A percentile compares a stretch with the other conserved stretches of the same genome.
phyloP scores from a whole-genome alignment of 30 jellyfish, hydroid and myxozoan genomes.

The Cassiopea andromeda region DNA sequence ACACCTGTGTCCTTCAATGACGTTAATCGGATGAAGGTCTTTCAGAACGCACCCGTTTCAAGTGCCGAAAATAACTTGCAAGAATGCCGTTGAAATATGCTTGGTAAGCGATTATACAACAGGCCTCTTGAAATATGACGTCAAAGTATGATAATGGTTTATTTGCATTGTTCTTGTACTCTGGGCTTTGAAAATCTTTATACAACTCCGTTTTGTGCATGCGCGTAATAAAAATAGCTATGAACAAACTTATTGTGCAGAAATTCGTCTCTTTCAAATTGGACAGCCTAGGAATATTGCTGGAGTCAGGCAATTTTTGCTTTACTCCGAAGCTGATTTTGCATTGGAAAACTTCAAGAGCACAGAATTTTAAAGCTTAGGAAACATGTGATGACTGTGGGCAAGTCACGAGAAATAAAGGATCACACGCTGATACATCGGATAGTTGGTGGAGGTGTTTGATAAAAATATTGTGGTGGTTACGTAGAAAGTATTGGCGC shows the following conservation, averaged over 20 bases:
- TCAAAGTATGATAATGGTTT: background rate
- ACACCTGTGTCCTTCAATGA: too few species aligned
- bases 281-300: too few species aligned
- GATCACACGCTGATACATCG: background rate
- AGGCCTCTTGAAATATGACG: background rate
- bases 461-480: background rate
- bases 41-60: too few species aligned
- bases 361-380: background rate
- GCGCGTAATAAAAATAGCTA: background rate
- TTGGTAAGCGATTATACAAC: background rate
- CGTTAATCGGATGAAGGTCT: background rate
- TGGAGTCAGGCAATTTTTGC: too few species aligned
- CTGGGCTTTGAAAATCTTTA: background rate
- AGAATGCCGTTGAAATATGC: too few species aligned
- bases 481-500: background rate
- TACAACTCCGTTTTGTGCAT: background rate
- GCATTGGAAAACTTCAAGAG: too few species aligned
- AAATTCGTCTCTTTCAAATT: background rate
- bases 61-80: too few species aligned
- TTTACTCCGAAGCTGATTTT: too few species aligned
- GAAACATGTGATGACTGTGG: background rate
- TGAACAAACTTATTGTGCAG: background rate
- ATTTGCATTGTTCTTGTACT: background rate
- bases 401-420: slow-evolving; percentile 5
- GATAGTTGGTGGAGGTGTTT: background rate